Evolutionary conservation across 2,888 invertebrate species (phyloP).

Genomic region (Dioctria rufipes): DNA sequence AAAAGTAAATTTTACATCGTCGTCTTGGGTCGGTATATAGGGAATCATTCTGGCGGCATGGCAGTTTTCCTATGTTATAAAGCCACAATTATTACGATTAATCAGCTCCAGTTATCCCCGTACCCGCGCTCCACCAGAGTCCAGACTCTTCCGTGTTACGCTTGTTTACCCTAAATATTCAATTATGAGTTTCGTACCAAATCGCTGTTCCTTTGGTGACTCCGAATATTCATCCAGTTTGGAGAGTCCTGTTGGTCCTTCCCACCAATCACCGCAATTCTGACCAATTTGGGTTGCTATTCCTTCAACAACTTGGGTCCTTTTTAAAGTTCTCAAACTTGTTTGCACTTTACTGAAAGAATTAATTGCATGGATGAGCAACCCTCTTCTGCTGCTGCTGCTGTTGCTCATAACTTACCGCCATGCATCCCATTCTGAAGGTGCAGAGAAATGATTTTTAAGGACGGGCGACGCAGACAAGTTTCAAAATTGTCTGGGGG

Average conservation of each 20-base stretch:
- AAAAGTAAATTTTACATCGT: conserved; percentile 47
- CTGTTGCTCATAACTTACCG: conserved; percentile 23
- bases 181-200: conserved; percentile 38
- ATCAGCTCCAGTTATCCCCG: conserved; percentile 33
- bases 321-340: conserved; percentile 27
- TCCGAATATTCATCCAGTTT: not conserved
- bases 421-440: not conserved
- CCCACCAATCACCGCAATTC: not conserved
- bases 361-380: conserved; percentile 40
- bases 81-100: conserved; percentile 50
- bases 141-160: not conserved
- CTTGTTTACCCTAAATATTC: conserved; percentile 48
- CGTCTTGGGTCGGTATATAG: not conserved
- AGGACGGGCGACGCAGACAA: not conserved
- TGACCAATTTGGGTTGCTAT: not conserved
- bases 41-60: conserved; percentile 22
- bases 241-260: not conserved
- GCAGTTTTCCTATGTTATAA: not conserved
- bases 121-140: too few relatives aligned
- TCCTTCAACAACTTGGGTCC: not conserved
- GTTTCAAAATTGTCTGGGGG: not conserved
- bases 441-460: not conserved
- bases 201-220: conserved; percentile 13
- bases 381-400: conserved; percentile 1
- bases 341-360: conserved; percentile 34